Evolutionary conservation across 2,888 invertebrate genomes (phyloP).

Genomic region (Rhaphigaster nebulosa): DNA sequence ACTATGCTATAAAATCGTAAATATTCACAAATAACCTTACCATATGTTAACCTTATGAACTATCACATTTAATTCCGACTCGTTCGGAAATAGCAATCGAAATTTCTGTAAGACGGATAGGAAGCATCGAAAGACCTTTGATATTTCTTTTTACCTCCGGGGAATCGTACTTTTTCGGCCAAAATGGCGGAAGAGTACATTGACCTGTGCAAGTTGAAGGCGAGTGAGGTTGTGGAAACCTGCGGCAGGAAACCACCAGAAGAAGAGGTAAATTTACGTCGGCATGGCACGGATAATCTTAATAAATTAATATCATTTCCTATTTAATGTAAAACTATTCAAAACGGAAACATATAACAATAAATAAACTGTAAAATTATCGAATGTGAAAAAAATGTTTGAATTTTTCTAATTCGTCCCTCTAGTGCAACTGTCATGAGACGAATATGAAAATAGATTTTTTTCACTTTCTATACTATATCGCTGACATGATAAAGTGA

Average conservation of each 20-base stretch:
- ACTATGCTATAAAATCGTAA: not conserved
- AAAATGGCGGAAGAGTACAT: not conserved
- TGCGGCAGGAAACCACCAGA: not conserved
- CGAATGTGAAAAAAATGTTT: too few relatives aligned
- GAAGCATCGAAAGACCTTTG: not conserved
- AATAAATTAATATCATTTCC: not conserved
- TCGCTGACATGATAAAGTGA: too few relatives aligned
- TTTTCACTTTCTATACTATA: too few relatives aligned
- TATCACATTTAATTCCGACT: not conserved
- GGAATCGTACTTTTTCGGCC: not conserved
- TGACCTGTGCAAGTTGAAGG: not conserved
- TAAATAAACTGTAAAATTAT: too few relatives aligned
- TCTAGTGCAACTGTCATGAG: too few relatives aligned
- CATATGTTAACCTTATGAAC: not conserved
- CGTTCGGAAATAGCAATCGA: not conserved
- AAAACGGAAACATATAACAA: too few relatives aligned
- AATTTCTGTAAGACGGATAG: not conserved
- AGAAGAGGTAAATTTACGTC: not conserved
- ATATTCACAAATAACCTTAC: not conserved
- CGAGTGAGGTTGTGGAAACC: rapidly evolving
- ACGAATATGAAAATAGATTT: too few relatives aligned
- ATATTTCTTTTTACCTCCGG: not conserved
- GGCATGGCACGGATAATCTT: not conserved
- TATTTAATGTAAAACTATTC: too few relatives aligned
- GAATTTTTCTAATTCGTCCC: too few relatives aligned